These are phyloP conservation scores for Pampus argenteus DNA, from an alignment of 2,797 vertebrate species.

Conservation along the genomic window DNA sequence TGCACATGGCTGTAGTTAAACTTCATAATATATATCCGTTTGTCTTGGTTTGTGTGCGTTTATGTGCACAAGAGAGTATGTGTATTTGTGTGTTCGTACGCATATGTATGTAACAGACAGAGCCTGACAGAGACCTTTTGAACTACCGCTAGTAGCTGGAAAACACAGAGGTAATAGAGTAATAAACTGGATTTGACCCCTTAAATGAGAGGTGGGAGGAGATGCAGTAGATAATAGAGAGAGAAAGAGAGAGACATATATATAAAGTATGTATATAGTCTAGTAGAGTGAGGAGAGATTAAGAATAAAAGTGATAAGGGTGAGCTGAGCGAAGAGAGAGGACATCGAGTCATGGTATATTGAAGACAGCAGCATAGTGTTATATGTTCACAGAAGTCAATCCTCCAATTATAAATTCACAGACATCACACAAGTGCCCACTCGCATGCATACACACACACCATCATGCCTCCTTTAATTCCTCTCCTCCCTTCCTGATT, in stretches of 20 bases:
- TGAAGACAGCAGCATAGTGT: slow-evolving; percentile 49
- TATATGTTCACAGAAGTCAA: slow-evolving; percentile 63
- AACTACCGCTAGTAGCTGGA: slow-evolving; percentile 30
- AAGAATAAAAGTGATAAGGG: slow-evolving; percentile 24
- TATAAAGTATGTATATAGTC: background rate
- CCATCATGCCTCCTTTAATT: slow-evolving; percentile 26
- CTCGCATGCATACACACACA: slow-evolving; percentile 23
- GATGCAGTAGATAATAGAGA: slow-evolving; percentile 23
- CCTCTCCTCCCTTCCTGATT: slow-evolving; percentile 20
- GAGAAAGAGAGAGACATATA: background rate
- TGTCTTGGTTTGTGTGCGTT: background rate
- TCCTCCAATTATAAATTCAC: slow-evolving; percentile 59
- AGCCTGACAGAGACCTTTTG: slow-evolving; percentile 42
- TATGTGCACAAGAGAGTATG: background rate
- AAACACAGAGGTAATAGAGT: slow-evolving; percentile 31
- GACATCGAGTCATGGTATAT: slow-evolving; percentile 47
- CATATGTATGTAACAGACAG: slow-evolving; percentile 19
- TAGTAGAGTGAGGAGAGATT: slow-evolving; percentile 24
- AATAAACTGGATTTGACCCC: slow-evolving; percentile 55
- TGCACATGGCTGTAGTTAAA: background rate
- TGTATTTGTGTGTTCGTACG: background rate
- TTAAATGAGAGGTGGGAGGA: slow-evolving; percentile 4
- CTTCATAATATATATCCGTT: too few species aligned
- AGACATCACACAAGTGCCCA: slow-evolving; percentile 41
- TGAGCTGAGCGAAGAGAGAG: slow-evolving; percentile 35